Evolutionary conservation across 1,140 invertebrate species (phyloP), one percentile per base, ranked within the genome.

Genomic region (Saccostrea glomerata): DNA sequence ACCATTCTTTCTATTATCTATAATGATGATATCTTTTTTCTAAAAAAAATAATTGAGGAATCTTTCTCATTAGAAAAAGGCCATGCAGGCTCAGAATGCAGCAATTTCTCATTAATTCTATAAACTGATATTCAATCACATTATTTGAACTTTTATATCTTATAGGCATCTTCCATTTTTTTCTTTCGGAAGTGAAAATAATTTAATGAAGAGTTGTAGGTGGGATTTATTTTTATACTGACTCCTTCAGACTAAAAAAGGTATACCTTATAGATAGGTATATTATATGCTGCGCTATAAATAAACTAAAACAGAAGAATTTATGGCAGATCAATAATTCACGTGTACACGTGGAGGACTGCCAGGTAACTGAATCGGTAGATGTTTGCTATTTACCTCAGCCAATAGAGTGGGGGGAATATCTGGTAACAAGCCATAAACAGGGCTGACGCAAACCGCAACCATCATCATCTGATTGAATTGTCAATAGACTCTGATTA

Each of bases 341-440:
- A 47, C 47, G 47, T 47, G 47, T 47, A 47, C 47, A 47, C 47
- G 47, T 47, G 47, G 5, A 47, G 47, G 47, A 47, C 47, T 47
- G 6, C 9, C 6, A 47, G 47, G 47, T 47, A 47, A 9, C 47
- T 63, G 30, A 77, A 77, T 12, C 23, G 17, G 60, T 66, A 66
- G 60, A 23, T 77, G 15, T 77, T 30, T 25, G 7, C 70, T 77
- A 11, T 77, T 6, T 30, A 77, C 70, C 23, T 30, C 23, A 12
- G 5, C 70, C 15, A 20, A 77, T 30, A 17, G 23, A 30, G 25
- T 11, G 25, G 11, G 30, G 23, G 70, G 70, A 30, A 77, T 30
- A 12, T 77, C 70, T 12, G 70, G 70, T 77, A 77, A 77, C 70
- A 77, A 77, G 25, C 23, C 70, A 77, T 77, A 77, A 77, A 77